Evolutionary conservation across 1,140 invertebrate species (phyloP).

Genomic region (Camponotus vicinus): DNA sequence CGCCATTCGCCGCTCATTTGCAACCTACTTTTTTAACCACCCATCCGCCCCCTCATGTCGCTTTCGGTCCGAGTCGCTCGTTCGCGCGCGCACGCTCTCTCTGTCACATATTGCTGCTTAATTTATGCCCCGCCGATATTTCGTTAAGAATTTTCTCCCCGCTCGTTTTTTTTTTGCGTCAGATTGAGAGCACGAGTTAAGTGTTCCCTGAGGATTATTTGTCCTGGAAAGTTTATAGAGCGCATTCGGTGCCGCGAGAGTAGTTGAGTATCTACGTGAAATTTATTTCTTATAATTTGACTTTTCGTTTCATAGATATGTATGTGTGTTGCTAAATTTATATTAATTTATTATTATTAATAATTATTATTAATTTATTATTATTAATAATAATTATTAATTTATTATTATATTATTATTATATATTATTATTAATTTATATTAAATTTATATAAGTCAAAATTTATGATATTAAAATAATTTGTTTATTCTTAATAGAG

Average conservation of each 20-base stretch:
- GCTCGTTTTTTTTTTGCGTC: constrained; percentile 1
- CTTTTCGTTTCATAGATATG: neutral
- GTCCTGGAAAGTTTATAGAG: neutral
- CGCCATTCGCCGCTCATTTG: constrained; percentile 69
- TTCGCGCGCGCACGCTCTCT: constrained; percentile 26
- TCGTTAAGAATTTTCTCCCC: constrained; percentile 73
- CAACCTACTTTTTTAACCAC: constrained; percentile 69
- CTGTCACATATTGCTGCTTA: constrained; percentile 59
- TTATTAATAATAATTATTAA: too few relatives aligned
- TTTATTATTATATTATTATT: too few relatives aligned
- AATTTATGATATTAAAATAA: neutral
- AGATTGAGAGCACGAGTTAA: neutral
- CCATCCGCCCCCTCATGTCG: constrained; percentile 39
- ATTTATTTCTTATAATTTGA: neutral
- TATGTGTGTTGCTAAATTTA: neutral
- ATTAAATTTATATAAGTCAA: neutral
- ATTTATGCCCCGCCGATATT: constrained; percentile 74
- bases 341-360: too few relatives aligned
- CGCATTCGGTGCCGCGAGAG: neutral
- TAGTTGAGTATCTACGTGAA: constrained; percentile 31
- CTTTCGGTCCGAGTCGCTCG: constrained; percentile 34
- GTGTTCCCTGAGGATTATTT: neutral
- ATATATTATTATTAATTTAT: too few relatives aligned
- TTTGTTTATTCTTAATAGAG: neutral
- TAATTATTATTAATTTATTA: too few relatives aligned